Evolutionary conservation across 2,888 invertebrate species (phyloP), one percentile per base, ranked within the genome.

Genomic region (Chloroclysta siterata): DNA sequence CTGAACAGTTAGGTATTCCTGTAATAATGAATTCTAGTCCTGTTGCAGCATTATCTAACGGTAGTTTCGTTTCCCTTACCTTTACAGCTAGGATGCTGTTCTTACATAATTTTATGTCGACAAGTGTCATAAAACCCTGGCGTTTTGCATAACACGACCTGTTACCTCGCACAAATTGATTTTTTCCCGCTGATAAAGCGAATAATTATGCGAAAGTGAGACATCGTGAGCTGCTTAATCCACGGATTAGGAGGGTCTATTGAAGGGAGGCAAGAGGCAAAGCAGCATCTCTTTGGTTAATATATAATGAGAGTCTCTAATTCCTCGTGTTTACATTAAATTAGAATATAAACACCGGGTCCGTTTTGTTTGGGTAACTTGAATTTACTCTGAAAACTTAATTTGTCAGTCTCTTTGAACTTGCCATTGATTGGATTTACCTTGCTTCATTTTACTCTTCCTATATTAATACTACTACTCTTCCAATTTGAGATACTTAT

Each of bases 201-300:
- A 72, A 88, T 87, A 89, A 90, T 90, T 90, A 90, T 88, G 86
- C 87, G 85, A 85, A 88, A 85, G 80, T 84, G 82, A 84, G 82
- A 83, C 82, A 75, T 82, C 80, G 81, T 78, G 79, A 80, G 78
- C 78, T 80, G 77, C 85, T 84, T 90, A 89, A 90, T 87, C 86
- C 83, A 29, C 62, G 78, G 87, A 85, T 90, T 87, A 79, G 78
- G 78, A 84, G 87, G 88, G 86, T 74, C 78, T 82, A 87, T 88
- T 85, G 87, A 88, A 89, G 86, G 79, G 81, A 84, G 77, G 75
- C 75, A 80, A 81, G 80, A 89, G 85, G 78, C 81, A 82, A 39
- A 76, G 74, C 76, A 79, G 80, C 80, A 75, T 84, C 88, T 84
- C 85, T 77, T 84, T 78, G 87, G 89, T 90, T 88, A 90, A 91